A percentile compares a stretch with the other conserved stretches of the same genome.
phyloP scores from a whole-genome alignment of 2,888 invertebrate genomes.

The Apamea epomidion region DNA sequence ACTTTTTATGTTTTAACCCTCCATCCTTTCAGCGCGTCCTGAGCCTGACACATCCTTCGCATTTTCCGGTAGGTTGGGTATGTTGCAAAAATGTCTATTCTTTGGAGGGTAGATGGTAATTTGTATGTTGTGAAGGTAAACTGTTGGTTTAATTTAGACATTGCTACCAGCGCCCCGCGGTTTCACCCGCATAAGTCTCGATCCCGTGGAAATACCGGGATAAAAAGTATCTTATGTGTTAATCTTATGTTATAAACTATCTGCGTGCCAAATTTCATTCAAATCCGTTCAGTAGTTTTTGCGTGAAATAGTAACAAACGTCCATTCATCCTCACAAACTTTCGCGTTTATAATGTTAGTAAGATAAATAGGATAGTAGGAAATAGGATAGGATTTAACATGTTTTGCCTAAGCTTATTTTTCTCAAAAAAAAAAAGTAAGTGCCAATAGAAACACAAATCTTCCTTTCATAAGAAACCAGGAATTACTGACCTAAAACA shows the following conservation, averaged over 20 bases:
- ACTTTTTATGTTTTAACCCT: slow-evolving; percentile 53
- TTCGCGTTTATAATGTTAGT: too few species aligned
- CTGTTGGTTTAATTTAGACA: background rate
- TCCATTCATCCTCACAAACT: too few species aligned
- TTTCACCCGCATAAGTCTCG: background rate
- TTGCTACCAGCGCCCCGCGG: background rate
- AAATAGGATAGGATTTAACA: background rate
- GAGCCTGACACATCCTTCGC: slow-evolving; percentile 6
- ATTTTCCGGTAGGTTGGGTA: slow-evolving; percentile 29
- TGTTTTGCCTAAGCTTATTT: background rate
- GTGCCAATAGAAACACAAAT: background rate
- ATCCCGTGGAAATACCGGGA: background rate
- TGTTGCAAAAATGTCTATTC: slow-evolving; percentile 11
- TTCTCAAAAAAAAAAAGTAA: background rate
- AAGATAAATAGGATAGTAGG: too few species aligned
- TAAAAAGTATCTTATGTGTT: background rate
- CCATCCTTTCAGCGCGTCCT: slow-evolving; percentile 30
- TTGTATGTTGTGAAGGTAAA: background rate
- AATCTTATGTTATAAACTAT: too few species aligned
- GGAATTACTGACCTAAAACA: background rate
- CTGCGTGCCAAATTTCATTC: too few species aligned
- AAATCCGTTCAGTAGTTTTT: too few species aligned
- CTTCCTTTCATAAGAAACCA: background rate
- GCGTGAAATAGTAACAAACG: too few species aligned
- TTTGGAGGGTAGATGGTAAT: background rate